phyloP scores from a whole-genome alignment of 2,797 vertebrate genomes.

The Platalea minor region DNA sequence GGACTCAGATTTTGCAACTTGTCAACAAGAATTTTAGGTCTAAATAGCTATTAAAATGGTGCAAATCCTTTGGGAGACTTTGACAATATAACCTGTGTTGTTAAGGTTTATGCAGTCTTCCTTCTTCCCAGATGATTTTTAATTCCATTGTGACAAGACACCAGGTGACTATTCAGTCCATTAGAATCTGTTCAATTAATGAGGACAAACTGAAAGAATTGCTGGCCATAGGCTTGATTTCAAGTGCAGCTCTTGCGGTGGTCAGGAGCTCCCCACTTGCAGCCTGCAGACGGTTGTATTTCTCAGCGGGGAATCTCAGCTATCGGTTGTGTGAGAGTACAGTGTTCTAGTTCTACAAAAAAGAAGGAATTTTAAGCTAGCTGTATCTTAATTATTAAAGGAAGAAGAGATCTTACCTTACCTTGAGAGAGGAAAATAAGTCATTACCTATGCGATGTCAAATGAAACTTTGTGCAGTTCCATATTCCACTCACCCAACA shows the following conservation, averaged over 20 bases:
- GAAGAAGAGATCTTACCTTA: neutral
- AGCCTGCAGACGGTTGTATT: neutral
- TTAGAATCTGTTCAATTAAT: neutral
- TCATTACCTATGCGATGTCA: neutral
- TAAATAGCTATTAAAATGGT: neutral
- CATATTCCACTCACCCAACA: neutral
- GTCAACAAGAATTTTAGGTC: neutral
- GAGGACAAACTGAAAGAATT: neutral
- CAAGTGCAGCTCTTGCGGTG: neutral
- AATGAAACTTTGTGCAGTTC: neutral
- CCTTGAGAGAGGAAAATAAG: neutral
- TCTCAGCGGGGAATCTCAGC: neutral
- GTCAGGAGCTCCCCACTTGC: neutral
- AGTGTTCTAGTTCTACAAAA: neutral
- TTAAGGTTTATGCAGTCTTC: neutral
- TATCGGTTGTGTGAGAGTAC: neutral
- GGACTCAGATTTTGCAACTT: neutral
- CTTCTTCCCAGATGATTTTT: neutral
- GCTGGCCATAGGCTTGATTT: neutral
- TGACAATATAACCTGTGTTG: neutral
- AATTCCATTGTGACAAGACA: neutral
- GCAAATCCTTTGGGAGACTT: neutral
- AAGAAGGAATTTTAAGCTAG: neutral
- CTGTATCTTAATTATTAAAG: neutral
- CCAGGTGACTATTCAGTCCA: neutral